Evolutionary conservation across 2,797 vertebrate genomes (phyloP).

Genomic region (Cyprinella venusta): DNA sequence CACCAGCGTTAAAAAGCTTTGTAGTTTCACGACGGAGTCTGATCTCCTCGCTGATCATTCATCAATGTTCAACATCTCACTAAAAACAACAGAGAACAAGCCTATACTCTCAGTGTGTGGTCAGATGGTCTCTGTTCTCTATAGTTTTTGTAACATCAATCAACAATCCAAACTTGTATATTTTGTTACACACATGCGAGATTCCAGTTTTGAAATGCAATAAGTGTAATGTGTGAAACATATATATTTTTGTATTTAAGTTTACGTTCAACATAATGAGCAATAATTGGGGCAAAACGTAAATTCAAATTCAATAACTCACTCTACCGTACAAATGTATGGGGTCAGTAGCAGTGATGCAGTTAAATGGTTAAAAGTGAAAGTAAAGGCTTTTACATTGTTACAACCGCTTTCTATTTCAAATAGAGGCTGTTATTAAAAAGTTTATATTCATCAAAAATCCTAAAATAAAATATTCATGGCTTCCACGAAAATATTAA

Average conservation of each 20-base stretch:
- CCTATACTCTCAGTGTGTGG: background rate
- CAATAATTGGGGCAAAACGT: background rate
- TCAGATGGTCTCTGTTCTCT: conserved; percentile 7
- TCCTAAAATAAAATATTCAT: background rate
- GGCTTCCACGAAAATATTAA: background rate
- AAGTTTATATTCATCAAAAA: background rate
- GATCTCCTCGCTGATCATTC: conserved; percentile 39
- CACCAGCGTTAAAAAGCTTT: conserved; percentile 54
- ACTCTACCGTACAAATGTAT: background rate
- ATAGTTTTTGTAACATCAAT: background rate
- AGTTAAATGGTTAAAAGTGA: background rate
- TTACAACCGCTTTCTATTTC: background rate
- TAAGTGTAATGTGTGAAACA: background rate
- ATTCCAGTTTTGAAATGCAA: background rate
- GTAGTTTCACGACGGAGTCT: conserved; percentile 27
- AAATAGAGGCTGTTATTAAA: too few species aligned
- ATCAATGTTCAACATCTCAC: conserved; percentile 33
- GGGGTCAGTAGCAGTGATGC: background rate
- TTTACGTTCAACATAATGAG: background rate
- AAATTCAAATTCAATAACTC: background rate
- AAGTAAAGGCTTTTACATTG: background rate
- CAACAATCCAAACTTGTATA: background rate
- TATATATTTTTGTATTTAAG: background rate
- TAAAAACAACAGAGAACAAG: conserved; percentile 35
- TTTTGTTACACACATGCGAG: background rate